Base-by-base conservation (phyloP, 1,140 invertebrate species). In the Drosophila setifemur region DNA sequence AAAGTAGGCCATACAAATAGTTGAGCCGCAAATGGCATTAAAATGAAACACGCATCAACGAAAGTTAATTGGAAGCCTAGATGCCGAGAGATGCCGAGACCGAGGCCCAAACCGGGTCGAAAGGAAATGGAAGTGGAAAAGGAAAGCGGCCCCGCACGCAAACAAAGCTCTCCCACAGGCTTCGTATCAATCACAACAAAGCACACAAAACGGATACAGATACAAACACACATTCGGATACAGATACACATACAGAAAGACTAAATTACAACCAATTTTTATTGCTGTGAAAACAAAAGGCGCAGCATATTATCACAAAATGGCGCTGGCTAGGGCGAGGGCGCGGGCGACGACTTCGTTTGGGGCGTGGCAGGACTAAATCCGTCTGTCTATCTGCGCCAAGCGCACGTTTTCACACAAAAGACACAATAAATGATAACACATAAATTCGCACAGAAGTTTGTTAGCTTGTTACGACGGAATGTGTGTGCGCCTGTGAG, bases 351-450 rank as follows among this genome's bases (percentile, higher is more conserved):
- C 25, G 55, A 18, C 23, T 58, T 16, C 21, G n/a, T 63, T 63
- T 44, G 68, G 60, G 83, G 82, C 73, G 83, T 88, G 73, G 70
- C 74, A 33, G 35, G 45, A 9, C 50, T 72, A 37, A 28, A 31
- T 50, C 57, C 16, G 52, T 39, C 18, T 47, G 40, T 48, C 26
- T 66, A 53, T 47, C 48, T 44, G 26, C 35, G 63, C 58, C 68
- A 52, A 49, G 64, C 73, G 60, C 82, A 87, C 73, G 82, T 87
- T 71, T 70, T 87, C 73, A 64, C 73, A 82, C 73, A 85, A 79
- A 76, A 67, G 69, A 73, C 73, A 81, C 75, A 88, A 86, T 88
- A 89, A 88, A 88, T 88, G 85, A 88, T 88, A 88, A 83, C 77
- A 75, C 85, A 88, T 86, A 88, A 88, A 88, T 86, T 81, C 74